These are phyloP conservation scores for Erythrocebus patas DNA, from an alignment of 2,113 vertebrate species.

Conservation along the genomic window DNA sequence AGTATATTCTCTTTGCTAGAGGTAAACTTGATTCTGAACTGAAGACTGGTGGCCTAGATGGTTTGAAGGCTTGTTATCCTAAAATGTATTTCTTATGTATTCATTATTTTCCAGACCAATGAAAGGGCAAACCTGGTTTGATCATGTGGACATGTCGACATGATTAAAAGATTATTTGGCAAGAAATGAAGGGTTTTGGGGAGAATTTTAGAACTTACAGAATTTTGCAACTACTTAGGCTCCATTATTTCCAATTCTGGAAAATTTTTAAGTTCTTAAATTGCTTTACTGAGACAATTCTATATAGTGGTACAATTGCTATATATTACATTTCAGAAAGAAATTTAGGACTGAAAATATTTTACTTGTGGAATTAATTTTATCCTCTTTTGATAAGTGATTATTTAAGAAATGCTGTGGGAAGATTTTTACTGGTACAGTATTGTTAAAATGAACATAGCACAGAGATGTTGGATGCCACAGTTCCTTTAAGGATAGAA, in stretches of 20 bases:
- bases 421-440: neutral
- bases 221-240: neutral
- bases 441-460: slow-evolving; percentile 12
- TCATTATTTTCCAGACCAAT: slow-evolving; percentile 5
- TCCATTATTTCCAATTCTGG: slow-evolving; percentile 16
- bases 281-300: neutral
- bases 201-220: neutral
- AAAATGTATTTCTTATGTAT: neutral
- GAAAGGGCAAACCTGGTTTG: slow-evolving; percentile 4
- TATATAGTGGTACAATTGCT: neutral
- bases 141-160: neutral
- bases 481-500: neutral
- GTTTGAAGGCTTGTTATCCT: neutral
- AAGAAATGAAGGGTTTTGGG: neutral
- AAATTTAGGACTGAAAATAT: slow-evolving; percentile 12
- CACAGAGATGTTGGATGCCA: neutral
- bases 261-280: slow-evolving; percentile 24
- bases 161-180: slow-evolving; percentile 41
- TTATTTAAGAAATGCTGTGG: neutral
- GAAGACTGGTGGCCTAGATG: neutral
- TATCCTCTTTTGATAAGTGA: neutral
- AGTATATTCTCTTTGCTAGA: neutral
- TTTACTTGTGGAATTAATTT: neutral
- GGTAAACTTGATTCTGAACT: neutral
- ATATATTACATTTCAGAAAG: slow-evolving; percentile 18